phyloP scores from a whole-genome alignment of 2,888 invertebrate species.

The Creontiades dilutus region DNA sequence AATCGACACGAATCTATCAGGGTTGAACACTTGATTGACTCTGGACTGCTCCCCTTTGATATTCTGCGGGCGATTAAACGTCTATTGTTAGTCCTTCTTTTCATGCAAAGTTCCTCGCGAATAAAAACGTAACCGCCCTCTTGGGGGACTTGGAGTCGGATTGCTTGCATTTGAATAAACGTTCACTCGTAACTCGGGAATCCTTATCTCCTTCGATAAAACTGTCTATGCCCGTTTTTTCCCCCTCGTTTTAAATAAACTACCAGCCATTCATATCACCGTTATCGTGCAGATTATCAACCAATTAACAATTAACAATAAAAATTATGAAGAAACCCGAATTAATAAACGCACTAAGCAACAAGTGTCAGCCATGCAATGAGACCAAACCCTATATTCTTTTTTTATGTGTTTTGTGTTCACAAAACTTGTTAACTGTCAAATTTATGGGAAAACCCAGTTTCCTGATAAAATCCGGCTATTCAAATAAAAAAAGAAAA shows the following conservation, averaged over 20 bases:
- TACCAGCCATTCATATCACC: neutral
- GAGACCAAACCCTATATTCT: too few species aligned
- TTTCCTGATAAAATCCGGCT: too few species aligned
- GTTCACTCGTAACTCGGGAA: conserved; percentile 32
- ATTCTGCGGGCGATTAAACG: conserved; percentile 45
- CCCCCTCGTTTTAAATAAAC: neutral
- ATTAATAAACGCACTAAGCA: too few species aligned
- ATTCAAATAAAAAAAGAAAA: too few species aligned
- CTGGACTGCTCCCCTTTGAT: conserved; percentile 48
- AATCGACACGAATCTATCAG: conserved; percentile 69
- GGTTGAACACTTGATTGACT: conserved; percentile 63
- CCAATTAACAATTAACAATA: conserved; percentile 49
- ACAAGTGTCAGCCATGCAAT: too few species aligned
- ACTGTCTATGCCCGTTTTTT: conserved; percentile 31
- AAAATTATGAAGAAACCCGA: too few species aligned
- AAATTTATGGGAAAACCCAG: too few species aligned
- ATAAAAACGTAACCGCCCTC: conserved; percentile 11
- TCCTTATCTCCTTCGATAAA: conserved; percentile 44
- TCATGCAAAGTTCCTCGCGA: conserved; percentile 4
- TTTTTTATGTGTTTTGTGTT: too few species aligned
- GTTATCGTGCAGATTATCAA: neutral
- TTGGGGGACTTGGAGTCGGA: neutral
- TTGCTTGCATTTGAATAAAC: conserved; percentile 66
- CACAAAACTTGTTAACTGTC: too few species aligned
- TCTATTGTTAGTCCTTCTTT: conserved; percentile 58